Evolutionary conservation across 1,140 invertebrate species (phyloP).

Genomic region (Mya arenaria): DNA sequence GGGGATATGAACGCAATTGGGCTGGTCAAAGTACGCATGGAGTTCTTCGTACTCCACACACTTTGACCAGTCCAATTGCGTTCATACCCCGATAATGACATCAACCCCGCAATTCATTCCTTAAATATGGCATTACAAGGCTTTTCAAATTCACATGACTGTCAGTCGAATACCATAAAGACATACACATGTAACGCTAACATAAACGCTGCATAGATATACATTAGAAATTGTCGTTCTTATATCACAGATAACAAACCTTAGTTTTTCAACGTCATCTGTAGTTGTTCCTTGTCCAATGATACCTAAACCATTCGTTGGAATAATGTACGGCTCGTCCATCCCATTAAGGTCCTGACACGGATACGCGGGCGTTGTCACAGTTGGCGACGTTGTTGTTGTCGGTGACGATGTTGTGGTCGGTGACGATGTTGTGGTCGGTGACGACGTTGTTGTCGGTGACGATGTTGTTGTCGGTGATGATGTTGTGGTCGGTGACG

Average conservation of each 20-base stretch:
- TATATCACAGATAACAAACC: too few relatives aligned
- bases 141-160: too few relatives aligned
- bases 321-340: background rate
- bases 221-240: too few relatives aligned
- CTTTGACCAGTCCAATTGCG: background rate
- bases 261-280: background rate
- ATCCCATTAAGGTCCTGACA: background rate
- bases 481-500: background rate
- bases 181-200: too few relatives aligned
- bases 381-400: background rate
- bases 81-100: background rate
- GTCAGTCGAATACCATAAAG: too few relatives aligned
- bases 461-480: background rate
- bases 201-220: too few relatives aligned
- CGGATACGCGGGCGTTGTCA: background rate
- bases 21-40: background rate
- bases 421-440: background rate
- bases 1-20: too few relatives aligned
- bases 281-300: background rate
- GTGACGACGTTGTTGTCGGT: background rate
- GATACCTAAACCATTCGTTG: background rate
- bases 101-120: too few relatives aligned
- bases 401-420: background rate
- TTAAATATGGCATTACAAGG: too few relatives aligned
- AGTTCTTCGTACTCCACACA: too few relatives aligned